phyloP scores from a whole-genome alignment of 2,888 invertebrate genomes.

The Leptura quadrifasciata region DNA sequence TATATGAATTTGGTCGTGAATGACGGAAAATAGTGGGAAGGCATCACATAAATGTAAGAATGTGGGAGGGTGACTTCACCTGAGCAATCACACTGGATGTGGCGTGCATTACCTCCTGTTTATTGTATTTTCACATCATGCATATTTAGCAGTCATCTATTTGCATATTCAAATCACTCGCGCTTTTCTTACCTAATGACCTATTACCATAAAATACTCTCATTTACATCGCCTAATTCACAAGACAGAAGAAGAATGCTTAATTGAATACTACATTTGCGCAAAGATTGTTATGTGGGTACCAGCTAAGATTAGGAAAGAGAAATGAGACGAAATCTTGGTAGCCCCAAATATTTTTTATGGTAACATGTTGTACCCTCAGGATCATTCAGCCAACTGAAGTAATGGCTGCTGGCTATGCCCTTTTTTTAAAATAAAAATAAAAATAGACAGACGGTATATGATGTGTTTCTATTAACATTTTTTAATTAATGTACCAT shows the following conservation, averaged over 20 bases:
- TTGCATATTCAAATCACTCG: constrained; percentile 20
- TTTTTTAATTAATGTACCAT: too few species aligned
- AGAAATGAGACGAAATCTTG: not conserved
- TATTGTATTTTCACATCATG: constrained; percentile 32
- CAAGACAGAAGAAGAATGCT: constrained; percentile 17
- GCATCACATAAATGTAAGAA: not conserved
- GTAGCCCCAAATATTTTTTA: too few species aligned
- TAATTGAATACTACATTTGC: not conserved
- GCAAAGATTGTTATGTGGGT: not conserved
- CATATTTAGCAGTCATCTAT: constrained; percentile 22
- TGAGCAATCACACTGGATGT: constrained; percentile 9
- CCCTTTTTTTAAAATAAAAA: too few species aligned
- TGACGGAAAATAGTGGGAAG: not conserved
- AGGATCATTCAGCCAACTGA: too few species aligned
- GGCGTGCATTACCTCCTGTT: constrained; percentile 8
- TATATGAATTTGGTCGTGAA: not conserved
- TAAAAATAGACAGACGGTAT: too few species aligned
- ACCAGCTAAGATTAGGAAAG: not conserved
- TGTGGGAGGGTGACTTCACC: constrained; percentile 23
- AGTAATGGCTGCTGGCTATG: too few species aligned
- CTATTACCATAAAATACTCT: constrained; percentile 34
- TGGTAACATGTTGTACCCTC: too few species aligned
- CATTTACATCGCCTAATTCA: constrained; percentile 21
- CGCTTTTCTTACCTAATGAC: constrained; percentile 36
- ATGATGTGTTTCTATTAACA: too few species aligned